Conservation (phyloP, 2,113 vertebrate genomes). For the Dipodomys stephensi region DNA sequence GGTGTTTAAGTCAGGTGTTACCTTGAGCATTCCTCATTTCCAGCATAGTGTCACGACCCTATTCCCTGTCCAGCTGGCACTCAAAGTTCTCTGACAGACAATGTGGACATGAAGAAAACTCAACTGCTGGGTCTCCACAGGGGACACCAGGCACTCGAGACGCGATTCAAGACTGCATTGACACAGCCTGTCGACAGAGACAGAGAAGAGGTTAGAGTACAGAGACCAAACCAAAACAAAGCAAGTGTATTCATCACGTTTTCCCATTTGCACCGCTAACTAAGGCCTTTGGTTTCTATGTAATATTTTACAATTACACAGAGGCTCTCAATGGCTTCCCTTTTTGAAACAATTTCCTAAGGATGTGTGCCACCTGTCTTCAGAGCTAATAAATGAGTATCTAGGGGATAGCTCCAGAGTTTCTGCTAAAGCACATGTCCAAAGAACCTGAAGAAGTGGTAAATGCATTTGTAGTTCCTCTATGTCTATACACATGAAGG, state of each 20-base stretch:
- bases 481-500: background rate
- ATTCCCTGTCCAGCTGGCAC: background rate
- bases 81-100: no score
- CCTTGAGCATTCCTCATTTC: background rate
- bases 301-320: slow-evolving; percentile 7
- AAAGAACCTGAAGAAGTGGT: background rate
- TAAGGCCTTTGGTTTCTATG: background rate
- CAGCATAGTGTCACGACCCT: background rate
- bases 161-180: background rate
- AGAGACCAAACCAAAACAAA: no score
- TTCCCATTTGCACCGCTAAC: background rate
- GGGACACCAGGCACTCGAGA: background rate
- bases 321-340: background rate
- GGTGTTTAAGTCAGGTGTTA: background rate
- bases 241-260: background rate
- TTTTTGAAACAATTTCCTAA: background rate
- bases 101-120: background rate
- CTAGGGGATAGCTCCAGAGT: background rate
- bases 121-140: background rate
- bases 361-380: background rate
- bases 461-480: background rate
- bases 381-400: background rate
- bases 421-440: background rate
- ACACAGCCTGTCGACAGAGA: background rate
- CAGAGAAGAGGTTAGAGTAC: background rate